Base-by-base conservation (phyloP, 2,888 invertebrate genomes). In the Patella depressa region DNA sequence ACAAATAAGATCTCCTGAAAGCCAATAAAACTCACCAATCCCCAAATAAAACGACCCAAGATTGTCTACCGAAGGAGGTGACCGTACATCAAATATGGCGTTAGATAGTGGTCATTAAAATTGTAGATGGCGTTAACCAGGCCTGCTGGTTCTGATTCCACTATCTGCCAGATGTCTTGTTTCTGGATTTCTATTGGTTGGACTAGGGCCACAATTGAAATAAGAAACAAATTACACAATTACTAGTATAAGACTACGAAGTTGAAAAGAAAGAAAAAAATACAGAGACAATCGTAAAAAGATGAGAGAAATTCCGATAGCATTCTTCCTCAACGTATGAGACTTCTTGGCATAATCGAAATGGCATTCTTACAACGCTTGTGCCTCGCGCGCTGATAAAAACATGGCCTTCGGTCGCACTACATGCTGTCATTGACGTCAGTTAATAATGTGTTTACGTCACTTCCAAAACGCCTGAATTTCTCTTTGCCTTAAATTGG, bases 381-480 rank as follows among this genome's bases (percentile, higher is more conserved):
- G 65, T 24, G 65, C 19, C 24, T 11, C 19, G 24, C 65, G 19
- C 65, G 19, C 3, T 65, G 65, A 65, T 65, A 65, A 65, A 11
- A 19, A 17, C 19, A 53, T 53, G 53, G 54, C 54, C 72, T 72
- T 14, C 19, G 53, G 72, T 19, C 19, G 12, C 12, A 19, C 72
- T 54, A 29, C 45, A 72, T 53, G 53, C n/a, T n/a, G 54, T 54
- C 57, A 55, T 72, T 78, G 78, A 78, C 78, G 78, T 78, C 78
- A 78, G 17, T 14, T 19, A 70, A 57, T 72, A 71, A 72, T 69
- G n/a, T 71, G 75, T 34, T 78, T 65, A 57, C 78, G 78, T 78
- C 78, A 78, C 65, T 19, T 65, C 19, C 14, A 65, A 65, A 65
- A 24, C 65, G 65, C 65, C 65, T 19, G 65, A 65, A 65, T 65